These are phyloP conservation scores for Arothron firmamentum DNA, from an alignment of 2,113 vertebrate species.

Conservation along the genomic window DNA sequence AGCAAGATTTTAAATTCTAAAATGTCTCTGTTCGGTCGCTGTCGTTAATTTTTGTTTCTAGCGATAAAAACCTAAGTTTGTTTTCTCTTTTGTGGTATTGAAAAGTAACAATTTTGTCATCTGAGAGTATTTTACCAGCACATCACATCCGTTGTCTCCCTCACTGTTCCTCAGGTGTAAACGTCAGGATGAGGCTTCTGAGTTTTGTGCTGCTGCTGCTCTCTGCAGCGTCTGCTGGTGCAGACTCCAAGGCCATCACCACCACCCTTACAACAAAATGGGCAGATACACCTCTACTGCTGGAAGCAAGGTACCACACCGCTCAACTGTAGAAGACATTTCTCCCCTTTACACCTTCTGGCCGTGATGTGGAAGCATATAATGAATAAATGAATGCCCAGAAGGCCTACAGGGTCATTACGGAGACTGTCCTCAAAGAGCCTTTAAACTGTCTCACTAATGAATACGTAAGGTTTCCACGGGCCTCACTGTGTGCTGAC, in stretches of 20 bases:
- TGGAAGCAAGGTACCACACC: conserved; percentile 86
- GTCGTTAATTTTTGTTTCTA: too few relatives aligned
- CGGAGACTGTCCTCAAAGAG: conserved; percentile 9
- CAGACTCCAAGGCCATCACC: conserved; percentile 93
- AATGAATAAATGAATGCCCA: conserved; percentile 25
- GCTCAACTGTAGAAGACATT: conserved; percentile 16
- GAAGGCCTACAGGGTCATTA: conserved; percentile 14
- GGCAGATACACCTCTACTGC: conserved; percentile 86
- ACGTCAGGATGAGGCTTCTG: conserved; percentile 79
- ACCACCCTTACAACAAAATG: conserved; percentile 93
- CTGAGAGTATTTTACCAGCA: background rate
- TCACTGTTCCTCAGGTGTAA: conserved; percentile 27
- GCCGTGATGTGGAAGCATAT: conserved; percentile 5
- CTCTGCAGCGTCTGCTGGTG: conserved; percentile 68
- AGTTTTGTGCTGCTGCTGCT: conserved; percentile 72
- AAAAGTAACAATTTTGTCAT: too few relatives aligned
- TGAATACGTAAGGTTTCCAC: conserved; percentile 17
- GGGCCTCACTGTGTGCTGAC: conserved; percentile 9
- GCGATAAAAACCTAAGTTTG: too few relatives aligned
- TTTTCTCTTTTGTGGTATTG: too few relatives aligned
- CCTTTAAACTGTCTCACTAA: conserved; percentile 3
- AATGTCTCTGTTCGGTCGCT: too few relatives aligned
- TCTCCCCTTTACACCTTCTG: conserved; percentile 1
- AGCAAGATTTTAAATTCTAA: too few relatives aligned
- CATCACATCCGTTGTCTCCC: background rate